phyloP scores from a whole-genome alignment of 1,140 invertebrate genomes.

The Frieseomelitta varia region DNA sequence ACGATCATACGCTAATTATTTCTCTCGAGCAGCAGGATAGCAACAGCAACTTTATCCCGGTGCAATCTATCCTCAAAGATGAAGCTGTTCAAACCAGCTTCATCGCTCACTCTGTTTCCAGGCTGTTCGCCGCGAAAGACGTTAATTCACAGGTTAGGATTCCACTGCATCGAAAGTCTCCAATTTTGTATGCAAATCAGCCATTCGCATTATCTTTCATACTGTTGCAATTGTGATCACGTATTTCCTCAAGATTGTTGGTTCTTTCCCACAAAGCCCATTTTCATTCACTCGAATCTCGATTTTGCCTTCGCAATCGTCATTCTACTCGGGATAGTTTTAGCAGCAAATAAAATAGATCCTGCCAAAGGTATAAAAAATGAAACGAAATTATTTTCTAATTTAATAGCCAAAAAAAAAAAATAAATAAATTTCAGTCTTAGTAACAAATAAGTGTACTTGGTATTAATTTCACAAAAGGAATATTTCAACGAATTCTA shows the following conservation, averaged over 20 bases:
- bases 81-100: constrained; percentile 24
- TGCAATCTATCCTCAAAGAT: constrained; percentile 31
- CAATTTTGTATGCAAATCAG: constrained; percentile 27
- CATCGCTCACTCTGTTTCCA: constrained; percentile 1
- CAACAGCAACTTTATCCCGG: constrained; percentile 25
- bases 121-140: constrained; percentile 4
- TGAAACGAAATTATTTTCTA: no score
- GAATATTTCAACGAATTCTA: background rate
- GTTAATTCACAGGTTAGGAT: constrained; percentile 15
- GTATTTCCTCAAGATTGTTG: background rate
- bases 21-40: background rate
- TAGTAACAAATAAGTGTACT: background rate
- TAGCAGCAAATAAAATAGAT: background rate
- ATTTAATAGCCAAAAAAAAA: no score
- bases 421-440: background rate
- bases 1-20: constrained; percentile 2
- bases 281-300: background rate
- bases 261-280: no score
- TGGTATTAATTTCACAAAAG: background rate
- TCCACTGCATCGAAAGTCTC: constrained; percentile 1
- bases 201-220: background rate
- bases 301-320: no score
- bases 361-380: no score
- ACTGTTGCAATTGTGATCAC: background rate
- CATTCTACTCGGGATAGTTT: background rate